Base-by-base conservation (phyloP, 1,140 invertebrate genomes). In the Sarcophaga bullata region DNA sequence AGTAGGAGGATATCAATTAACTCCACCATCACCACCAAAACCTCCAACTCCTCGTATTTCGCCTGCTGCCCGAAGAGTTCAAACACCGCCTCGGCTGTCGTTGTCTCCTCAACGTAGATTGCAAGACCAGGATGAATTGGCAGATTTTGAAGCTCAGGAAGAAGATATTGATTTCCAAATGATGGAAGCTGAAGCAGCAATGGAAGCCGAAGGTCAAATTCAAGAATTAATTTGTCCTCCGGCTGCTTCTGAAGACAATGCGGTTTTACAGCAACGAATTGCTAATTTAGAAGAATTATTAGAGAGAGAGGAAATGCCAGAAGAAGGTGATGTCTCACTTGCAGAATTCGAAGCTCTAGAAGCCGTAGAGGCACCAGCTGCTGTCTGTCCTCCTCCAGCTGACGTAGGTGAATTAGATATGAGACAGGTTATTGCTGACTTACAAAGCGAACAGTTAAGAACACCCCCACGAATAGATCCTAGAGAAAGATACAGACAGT, bases 301-400 rank as follows among this genome's bases (percentile, higher is more conserved):
- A 48, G 25, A 48, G 8, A 4, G 15, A 6, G 49, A 78, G 13
- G 17, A 25, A 25, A 3, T 10, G 6, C 10, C 62, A 19, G n/a
- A 17, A 17, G 19, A 19, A 19, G 10, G n/a, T 8, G 62, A 68
- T 68, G 17, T 19, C 17, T 68, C 62, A 8, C n/a, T 78, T 4
- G 75, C 75, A 25, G 75, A 78, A 78, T 78, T 78, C 50, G 75
- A 78, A 78, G 49, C 48, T 3, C 8, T 78, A 8, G 75, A 78
- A 52, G 48, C 48, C 9, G 13, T 78, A 25, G 75, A 50, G 17
- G 62, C 62, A 19, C 62, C 17, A 25, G n/a, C 62, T 7, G 62
- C 19, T 9, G n/a, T 19, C 9, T 68, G 19, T 19, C 62, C 62
- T 10, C 9, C n/a, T 68, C 62, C 0, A 68, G n/a, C 7, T 19